These are phyloP conservation scores for Maniola hyperantus DNA, from an alignment of 2,888 invertebrate genomes.

Conservation along the genomic window DNA sequence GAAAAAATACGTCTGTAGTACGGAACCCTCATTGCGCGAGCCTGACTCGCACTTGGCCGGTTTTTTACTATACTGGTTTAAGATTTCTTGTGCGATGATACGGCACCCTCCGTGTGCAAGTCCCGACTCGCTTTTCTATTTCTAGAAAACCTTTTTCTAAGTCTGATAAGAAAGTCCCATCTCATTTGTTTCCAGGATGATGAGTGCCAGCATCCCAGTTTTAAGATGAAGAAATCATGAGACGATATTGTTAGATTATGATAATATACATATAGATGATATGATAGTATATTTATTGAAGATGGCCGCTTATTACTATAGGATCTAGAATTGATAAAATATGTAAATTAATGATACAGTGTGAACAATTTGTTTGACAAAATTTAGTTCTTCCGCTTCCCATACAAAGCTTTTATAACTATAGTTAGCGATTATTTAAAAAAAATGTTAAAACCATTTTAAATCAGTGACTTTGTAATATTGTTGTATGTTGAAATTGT, in stretches of 20 bases:
- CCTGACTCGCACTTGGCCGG: too few species aligned
- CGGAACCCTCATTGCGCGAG: too few species aligned
- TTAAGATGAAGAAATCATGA: slow-evolving; percentile 28
- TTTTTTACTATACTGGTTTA: too few species aligned
- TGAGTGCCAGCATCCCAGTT: slow-evolving; percentile 20
- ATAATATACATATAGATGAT: slow-evolving; percentile 8
- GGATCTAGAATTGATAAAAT: slow-evolving; percentile 36
- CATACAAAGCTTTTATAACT: too few species aligned
- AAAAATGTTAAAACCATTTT: neutral
- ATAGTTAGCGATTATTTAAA: too few species aligned
- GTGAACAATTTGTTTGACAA: neutral
- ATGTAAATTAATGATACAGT: neutral
- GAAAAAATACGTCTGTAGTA: too few species aligned
- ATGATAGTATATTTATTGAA: slow-evolving; percentile 32
- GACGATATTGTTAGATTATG: slow-evolving; percentile 30
- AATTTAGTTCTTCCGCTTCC: neutral
- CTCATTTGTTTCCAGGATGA: slow-evolving; percentile 34
- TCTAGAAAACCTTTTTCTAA: neutral
- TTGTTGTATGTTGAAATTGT: neutral
- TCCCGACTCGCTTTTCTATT: too few species aligned
- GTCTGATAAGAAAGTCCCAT: neutral
- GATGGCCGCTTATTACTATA: slow-evolving; percentile 36
- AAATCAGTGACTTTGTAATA: neutral
- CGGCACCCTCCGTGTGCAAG: too few species aligned
- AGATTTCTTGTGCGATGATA: too few species aligned